A percentile compares a stretch with the other conserved stretches of the same genome.
phyloP scores from a whole-genome alignment of 1,140 invertebrate species.

The Pseudomyrmex concolor region DNA sequence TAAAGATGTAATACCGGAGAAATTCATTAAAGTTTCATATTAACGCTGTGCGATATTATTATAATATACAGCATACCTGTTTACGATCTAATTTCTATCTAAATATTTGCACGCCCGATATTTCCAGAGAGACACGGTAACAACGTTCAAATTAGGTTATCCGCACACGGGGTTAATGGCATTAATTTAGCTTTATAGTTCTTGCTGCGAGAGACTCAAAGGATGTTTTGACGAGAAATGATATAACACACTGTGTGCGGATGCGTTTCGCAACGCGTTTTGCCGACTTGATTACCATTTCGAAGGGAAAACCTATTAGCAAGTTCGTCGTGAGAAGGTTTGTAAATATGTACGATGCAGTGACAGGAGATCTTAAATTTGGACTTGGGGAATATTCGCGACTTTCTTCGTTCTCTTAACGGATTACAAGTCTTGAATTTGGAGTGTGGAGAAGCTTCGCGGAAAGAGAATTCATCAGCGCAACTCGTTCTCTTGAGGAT shows the following conservation, averaged over 20 bases:
- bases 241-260: slow-evolving; percentile 52
- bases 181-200: slow-evolving; percentile 55
- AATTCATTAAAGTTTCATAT: slow-evolving; percentile 17
- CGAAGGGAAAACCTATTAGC: slow-evolving; percentile 47
- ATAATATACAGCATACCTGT: slow-evolving; percentile 13
- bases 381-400: slow-evolving; percentile 35
- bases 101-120: slow-evolving; percentile 53
- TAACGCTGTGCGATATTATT: background rate
- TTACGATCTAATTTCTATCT: slow-evolving; percentile 48
- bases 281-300: slow-evolving; percentile 50
- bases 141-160: slow-evolving; percentile 53
- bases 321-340: slow-evolving; percentile 55
- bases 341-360: slow-evolving; percentile 56
- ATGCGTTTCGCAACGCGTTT: slow-evolving; percentile 7
- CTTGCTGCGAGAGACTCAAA: slow-evolving; percentile 46
- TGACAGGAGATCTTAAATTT: slow-evolving; percentile 47
- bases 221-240: slow-evolving; percentile 34
- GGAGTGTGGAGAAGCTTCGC: background rate
- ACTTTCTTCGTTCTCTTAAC: slow-evolving; percentile 45
- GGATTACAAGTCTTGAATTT: slow-evolving; percentile 41
- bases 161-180: slow-evolving; percentile 55
- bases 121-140: slow-evolving; percentile 51
- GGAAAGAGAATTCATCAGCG: slow-evolving; percentile 40
- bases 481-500: slow-evolving; percentile 5
- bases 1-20: slow-evolving; percentile 7